These are phyloP conservation scores for Peribatodes rhomboidaria DNA, from an alignment of 2,888 invertebrate species.

Conservation along the genomic window DNA sequence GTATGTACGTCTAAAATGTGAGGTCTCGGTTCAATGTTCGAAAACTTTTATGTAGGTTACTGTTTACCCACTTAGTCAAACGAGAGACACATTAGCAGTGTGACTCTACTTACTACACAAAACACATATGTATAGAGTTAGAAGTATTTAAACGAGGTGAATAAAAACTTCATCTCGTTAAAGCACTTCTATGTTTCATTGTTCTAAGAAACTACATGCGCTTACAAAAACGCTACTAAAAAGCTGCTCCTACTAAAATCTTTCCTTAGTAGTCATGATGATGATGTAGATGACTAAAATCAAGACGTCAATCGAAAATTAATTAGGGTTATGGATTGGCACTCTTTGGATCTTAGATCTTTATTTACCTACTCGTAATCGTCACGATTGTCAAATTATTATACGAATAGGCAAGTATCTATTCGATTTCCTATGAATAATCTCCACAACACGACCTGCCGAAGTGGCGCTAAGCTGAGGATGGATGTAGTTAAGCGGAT, in stretches of 20 bases:
- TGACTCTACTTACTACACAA: neutral
- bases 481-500: constrained; percentile 14
- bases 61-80: constrained; percentile 35
- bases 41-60: constrained; percentile 31
- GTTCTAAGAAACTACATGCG: neutral
- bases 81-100: constrained; percentile 3
- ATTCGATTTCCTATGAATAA: constrained; percentile 22
- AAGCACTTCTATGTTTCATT: neutral
- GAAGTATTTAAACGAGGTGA: too few relatives aligned
- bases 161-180: too few relatives aligned
- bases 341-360: too few relatives aligned
- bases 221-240: neutral
- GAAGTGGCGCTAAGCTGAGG: constrained; percentile 26
- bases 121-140: neutral
- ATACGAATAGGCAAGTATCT: neutral
- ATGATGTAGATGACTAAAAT: too few relatives aligned
- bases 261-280: too few relatives aligned
- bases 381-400: neutral
- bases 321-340: too few relatives aligned
- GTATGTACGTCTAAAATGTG: constrained; percentile 38
- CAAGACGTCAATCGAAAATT: too few relatives aligned
- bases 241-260: too few relatives aligned
- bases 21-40: constrained; percentile 61
- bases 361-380: too few relatives aligned
- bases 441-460: constrained; percentile 4